These are phyloP conservation scores for Corythornis cristatus DNA, from an alignment of 2,113 vertebrate species.

Conservation along the genomic window DNA sequence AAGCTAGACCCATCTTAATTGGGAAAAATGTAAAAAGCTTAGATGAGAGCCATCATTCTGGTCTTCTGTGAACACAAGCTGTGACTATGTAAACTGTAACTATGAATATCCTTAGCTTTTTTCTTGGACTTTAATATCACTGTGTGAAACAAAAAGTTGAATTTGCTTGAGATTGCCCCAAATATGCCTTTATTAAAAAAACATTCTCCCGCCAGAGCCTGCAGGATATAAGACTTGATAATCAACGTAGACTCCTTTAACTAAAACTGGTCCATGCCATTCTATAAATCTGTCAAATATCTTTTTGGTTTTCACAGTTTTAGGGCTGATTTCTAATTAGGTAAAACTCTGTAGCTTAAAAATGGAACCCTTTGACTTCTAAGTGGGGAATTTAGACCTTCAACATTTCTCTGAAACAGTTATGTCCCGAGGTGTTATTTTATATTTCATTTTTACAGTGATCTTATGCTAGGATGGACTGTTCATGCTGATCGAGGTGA, in stretches of 20 bases:
- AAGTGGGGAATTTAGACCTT: not conserved
- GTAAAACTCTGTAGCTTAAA: not conserved
- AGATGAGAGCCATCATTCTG: not conserved
- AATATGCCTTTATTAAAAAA: not conserved
- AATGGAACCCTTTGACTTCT: not conserved
- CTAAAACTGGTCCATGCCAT: not conserved
- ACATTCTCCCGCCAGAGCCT: not conserved
- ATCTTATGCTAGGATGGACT: not conserved
- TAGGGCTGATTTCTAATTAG: not conserved
- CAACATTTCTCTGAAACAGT: not conserved
- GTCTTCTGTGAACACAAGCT: not conserved
- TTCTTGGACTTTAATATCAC: not conserved
- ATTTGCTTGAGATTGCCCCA: not conserved
- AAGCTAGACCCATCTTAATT: constrained; percentile 18
- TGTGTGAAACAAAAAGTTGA: not conserved
- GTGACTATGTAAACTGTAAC: not conserved
- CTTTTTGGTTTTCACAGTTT: not conserved
- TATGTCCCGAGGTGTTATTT: not conserved
- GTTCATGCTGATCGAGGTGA: not conserved
- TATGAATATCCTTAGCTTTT: constrained; percentile 17
- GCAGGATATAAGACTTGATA: not conserved
- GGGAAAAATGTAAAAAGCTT: constrained; percentile 42
- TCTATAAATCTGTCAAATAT: not conserved
- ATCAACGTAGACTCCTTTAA: not conserved
- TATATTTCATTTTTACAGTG: not conserved